phyloP scores from a whole-genome alignment of 2,888 invertebrate genomes.

The Callyntrura guangdongensis region DNA sequence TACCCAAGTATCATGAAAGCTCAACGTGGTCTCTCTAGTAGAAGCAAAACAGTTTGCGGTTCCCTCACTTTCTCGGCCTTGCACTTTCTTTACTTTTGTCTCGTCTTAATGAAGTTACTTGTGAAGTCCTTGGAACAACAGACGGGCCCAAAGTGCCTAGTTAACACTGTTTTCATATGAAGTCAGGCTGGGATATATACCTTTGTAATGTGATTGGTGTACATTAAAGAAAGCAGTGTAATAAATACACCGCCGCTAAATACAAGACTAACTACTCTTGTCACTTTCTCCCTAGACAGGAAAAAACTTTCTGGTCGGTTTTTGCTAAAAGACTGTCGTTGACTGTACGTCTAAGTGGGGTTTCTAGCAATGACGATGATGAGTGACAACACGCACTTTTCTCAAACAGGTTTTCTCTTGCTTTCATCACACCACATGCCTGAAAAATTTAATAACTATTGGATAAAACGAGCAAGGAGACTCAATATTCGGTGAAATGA shows the following conservation, averaged over 20 bases:
- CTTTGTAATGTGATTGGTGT: background rate
- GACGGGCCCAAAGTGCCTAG: background rate
- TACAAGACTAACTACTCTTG: background rate
- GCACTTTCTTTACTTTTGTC: constrained; percentile 28
- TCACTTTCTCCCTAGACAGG: background rate
- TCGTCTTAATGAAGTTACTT: constrained; percentile 54
- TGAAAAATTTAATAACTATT: constrained; percentile 51
- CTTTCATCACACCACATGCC: constrained; percentile 7
- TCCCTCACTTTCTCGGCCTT: background rate
- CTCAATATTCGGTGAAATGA: background rate
- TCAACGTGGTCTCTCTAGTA: background rate
- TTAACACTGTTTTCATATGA: constrained; percentile 36
- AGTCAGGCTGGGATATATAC: background rate
- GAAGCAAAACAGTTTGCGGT: constrained; percentile 10
- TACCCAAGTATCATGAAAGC: background rate
- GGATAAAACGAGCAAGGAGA: constrained; percentile 10
- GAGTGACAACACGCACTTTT: background rate
- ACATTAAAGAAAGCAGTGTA: constrained; percentile 14
- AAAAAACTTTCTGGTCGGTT: background rate
- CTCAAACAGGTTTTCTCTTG: constrained; percentile 4
- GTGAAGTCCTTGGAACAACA: constrained; percentile 61
- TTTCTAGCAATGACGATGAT: background rate
- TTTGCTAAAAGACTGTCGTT: too few relatives aligned
- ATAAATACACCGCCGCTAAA: background rate
- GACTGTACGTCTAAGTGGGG: too few relatives aligned